A percentile compares a stretch with the other conserved stretches of the same genome.
Evolutionary conservation across 2,797 vertebrate species (phyloP).

Genomic region (Xiphophorus birchmanni): DNA sequence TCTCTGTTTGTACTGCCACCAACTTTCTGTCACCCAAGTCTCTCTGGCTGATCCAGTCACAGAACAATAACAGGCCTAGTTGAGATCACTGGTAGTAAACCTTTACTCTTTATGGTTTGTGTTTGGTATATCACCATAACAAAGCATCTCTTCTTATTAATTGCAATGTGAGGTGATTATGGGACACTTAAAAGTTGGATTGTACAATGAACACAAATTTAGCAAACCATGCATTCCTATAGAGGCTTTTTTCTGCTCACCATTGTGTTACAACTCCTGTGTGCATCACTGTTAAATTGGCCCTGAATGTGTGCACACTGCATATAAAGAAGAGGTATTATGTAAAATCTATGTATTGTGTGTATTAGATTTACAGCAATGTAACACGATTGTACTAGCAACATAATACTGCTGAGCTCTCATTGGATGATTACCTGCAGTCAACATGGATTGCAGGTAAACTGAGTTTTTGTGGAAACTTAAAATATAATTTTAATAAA

Average conservation of each 20-base stretch:
- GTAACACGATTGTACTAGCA: too few species aligned
- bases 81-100: neutral
- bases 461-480: too few species aligned
- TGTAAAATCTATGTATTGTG: too few species aligned
- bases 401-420: too few species aligned
- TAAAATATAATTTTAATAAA: neutral
- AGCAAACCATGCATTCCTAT: neutral
- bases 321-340: too few species aligned
- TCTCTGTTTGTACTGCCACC: neutral
- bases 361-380: too few species aligned
- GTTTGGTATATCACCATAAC: neutral
- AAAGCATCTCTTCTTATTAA: neutral
- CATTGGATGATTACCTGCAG: neutral
- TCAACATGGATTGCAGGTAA: neutral
- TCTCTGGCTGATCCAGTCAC: neutral
- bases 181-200: neutral
- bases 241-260: neutral
- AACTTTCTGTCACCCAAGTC: neutral
- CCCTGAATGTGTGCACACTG: neutral
- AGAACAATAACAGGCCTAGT: neutral
- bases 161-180: neutral
- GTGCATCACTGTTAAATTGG: neutral
- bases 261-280: neutral
- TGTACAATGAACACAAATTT: neutral
- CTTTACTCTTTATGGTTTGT: neutral